Conservation (phyloP, 2,797 vertebrate species). For the Pipistrellus pygmaeus region DNA sequence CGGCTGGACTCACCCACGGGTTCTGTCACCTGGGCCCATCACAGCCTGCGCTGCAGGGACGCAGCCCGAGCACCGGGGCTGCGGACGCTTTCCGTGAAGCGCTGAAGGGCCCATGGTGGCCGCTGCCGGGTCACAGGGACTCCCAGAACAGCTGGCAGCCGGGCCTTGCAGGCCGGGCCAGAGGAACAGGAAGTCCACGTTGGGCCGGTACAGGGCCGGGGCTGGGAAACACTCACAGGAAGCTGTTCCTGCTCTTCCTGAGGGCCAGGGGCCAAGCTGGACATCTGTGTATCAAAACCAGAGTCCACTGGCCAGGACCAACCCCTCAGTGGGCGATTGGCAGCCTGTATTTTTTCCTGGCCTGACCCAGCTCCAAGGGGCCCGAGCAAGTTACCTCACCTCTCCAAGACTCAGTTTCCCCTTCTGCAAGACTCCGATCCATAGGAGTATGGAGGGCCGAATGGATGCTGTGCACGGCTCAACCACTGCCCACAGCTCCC, state of each 20-base stretch:
- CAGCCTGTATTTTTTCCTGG: neutral
- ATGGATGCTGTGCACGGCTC: neutral
- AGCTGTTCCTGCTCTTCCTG: neutral
- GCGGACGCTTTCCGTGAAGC: neutral
- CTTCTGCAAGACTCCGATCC: neutral
- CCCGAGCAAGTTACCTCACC: neutral
- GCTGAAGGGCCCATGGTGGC: neutral
- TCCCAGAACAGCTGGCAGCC: neutral
- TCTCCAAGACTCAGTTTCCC: neutral
- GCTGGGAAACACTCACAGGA: neutral
- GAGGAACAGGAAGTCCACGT: neutral
- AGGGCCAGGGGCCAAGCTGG: neutral
- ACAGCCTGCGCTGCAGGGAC: neutral
- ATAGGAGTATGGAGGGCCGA: neutral
- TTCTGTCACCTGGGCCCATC: neutral
- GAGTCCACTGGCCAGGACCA: neutral
- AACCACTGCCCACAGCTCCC: neutral
- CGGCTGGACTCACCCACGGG: neutral
- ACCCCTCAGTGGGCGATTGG: neutral
- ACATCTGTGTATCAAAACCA: neutral
- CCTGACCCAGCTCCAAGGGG: neutral
- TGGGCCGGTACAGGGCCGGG: neutral
- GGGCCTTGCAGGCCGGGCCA: neutral
- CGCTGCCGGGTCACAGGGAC: neutral
- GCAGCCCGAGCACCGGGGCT: neutral